These are phyloP conservation scores for Falco naumanni DNA, from an alignment of 2,797 vertebrate species.

Conservation along the genomic window DNA sequence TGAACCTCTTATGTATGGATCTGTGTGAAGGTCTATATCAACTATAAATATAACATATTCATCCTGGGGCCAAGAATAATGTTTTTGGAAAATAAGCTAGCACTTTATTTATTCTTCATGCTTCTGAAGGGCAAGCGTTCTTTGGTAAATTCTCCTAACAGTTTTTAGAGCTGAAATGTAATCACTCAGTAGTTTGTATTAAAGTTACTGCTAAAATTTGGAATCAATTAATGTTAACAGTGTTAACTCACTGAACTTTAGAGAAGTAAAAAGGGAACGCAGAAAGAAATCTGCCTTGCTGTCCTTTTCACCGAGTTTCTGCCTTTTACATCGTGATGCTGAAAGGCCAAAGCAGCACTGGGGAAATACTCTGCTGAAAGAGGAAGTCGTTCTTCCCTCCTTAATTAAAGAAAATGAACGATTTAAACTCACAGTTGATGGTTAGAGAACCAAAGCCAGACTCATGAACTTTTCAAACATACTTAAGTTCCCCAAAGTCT, in stretches of 20 bases:
- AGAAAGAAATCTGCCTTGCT: slow-evolving; percentile 30
- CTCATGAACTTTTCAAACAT: slow-evolving; percentile 22
- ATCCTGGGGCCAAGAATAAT: background rate
- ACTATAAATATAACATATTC: background rate
- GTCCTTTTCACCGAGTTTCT: slow-evolving; percentile 26
- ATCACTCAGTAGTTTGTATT: background rate
- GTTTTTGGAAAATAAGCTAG: background rate
- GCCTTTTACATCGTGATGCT: background rate
- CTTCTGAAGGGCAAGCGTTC: background rate
- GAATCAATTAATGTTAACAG: slow-evolving; percentile 31
- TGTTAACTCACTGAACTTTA: slow-evolving; percentile 48
- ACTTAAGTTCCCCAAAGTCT: background rate
- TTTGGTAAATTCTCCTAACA: background rate
- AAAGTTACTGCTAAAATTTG: slow-evolving; percentile 1
- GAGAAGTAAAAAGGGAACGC: slow-evolving; percentile 12
- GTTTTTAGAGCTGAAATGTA: background rate
- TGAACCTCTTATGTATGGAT: background rate
- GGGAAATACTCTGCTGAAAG: slow-evolving; percentile 35
- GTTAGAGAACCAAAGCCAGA: slow-evolving; percentile 36
- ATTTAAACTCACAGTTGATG: slow-evolving; percentile 11
- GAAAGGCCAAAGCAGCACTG: slow-evolving; percentile 60
- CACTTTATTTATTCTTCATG: background rate
- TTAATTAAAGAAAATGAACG: slow-evolving; percentile 68
- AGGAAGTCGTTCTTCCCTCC: background rate
- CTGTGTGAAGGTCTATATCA: background rate